These are phyloP conservation scores for Cetonia aurata DNA, from an alignment of 2,888 invertebrate species.

Conservation along the genomic window DNA sequence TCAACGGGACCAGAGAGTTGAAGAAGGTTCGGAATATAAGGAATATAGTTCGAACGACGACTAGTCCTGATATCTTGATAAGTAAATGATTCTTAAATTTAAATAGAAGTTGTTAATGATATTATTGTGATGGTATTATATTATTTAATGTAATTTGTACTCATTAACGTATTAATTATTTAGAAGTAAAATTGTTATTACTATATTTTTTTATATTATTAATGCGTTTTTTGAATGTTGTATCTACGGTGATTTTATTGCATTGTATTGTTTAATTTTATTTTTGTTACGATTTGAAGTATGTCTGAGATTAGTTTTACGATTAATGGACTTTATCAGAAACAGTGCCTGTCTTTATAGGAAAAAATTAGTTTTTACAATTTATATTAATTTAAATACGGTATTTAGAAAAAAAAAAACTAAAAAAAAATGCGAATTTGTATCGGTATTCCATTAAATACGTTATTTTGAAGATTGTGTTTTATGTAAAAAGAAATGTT, in stretches of 20 bases:
- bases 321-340: not conserved
- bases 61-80: constrained; percentile 43
- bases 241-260: not conserved
- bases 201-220: constrained; percentile 13
- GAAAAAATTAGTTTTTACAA: not conserved
- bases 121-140: constrained; percentile 43
- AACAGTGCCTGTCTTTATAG: constrained; percentile 7
- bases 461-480: not conserved
- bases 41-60: constrained; percentile 49
- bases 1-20: constrained; percentile 83
- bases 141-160: constrained; percentile 16
- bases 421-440: no score
- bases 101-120: not conserved
- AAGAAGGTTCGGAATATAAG: constrained; percentile 74
- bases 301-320: no score
- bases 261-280: constrained; percentile 21
- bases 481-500: not conserved
- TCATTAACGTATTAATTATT: constrained; percentile 1
- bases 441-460: not conserved
- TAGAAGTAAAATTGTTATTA: constrained; percentile 7
- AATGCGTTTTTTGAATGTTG: constrained; percentile 11
- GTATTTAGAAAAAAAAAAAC: no score
- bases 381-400: constrained; percentile 1
- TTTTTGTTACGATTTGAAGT: not conserved
- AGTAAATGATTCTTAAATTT: constrained; percentile 38